Conservation (phyloP, 1,140 invertebrate species). For the Anoplolepis gracilipes region DNA sequence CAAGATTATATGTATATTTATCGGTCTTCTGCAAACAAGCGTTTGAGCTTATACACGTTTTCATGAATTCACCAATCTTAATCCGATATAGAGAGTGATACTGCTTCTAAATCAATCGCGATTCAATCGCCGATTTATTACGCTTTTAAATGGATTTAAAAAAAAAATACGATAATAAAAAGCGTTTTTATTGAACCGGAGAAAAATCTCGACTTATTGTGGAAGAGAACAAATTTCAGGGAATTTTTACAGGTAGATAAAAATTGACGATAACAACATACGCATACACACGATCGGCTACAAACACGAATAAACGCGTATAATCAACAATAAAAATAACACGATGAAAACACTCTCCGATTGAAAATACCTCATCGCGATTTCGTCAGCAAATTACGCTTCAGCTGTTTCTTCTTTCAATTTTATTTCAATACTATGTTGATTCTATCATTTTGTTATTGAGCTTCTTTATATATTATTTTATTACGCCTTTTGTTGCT, state of each 20-base stretch:
- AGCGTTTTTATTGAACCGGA: constrained; percentile 5
- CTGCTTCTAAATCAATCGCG: background rate
- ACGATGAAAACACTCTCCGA: constrained; percentile 54
- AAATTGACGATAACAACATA: background rate
- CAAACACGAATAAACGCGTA: constrained; percentile 20
- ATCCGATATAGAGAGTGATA: background rate
- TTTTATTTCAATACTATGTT: constrained; percentile 57
- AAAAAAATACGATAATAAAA: background rate
- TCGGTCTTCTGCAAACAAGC: background rate
- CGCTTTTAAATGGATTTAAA: background rate
- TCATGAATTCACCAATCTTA: background rate
- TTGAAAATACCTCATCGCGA: constrained; percentile 58
- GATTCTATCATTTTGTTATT: constrained; percentile 55
- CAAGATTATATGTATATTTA: constrained; percentile 6
- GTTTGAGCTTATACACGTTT: background rate
- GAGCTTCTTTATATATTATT: constrained; percentile 70
- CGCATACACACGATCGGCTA: constrained; percentile 5
- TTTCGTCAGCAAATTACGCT: constrained; percentile 64
- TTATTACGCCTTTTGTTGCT: constrained; percentile 73
- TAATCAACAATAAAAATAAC: constrained; percentile 24
- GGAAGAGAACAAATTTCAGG: background rate
- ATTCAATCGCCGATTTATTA: background rate
- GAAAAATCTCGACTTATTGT: background rate
- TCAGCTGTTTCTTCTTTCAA: constrained; percentile 61
- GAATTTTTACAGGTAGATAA: background rate